Evolutionary conservation across 2,888 invertebrate genomes (phyloP), one percentile per base, ranked within the genome.

Genomic region (Carterocephalus palaemon): DNA sequence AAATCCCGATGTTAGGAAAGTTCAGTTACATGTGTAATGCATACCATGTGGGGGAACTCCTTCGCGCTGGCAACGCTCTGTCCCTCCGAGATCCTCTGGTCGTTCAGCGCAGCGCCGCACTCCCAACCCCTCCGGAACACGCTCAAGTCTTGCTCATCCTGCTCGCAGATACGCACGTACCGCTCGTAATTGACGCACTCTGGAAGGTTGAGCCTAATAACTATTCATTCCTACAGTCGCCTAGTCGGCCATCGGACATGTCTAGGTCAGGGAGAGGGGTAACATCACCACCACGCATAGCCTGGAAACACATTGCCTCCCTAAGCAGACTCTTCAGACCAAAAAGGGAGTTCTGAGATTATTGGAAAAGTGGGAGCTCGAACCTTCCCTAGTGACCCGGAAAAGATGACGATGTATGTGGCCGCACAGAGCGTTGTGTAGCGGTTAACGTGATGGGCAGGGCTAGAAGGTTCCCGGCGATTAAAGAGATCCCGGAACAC

Each of bases 31-130:
- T n/a, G n/a, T n/a, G n/a, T n/a, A 13, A 13, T 1, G 5, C 10
- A 1, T 28, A 32, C 32, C 32, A 32, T 19, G 17, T 32, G 32
- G 4, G 32, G 32, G 8, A 32, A 32, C 8, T 32, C 17, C 2
- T 9, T 2, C 16, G 1, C 1, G 1, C 13, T 2, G 6, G 19
- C 19, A n/a, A n/a, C 6, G 19, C 6, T 19, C 19, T 19, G 19
- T n/a, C 19, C 19, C 4, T 12, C 28, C 2, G 19, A 4, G 6
- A 32, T 32, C 5, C 19, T 32, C 1, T 4, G 17, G 4, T 32
- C 9, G 7, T 19, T 19, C 4, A 4, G 4, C 3, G 19, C 4
- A 6, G 6, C 6, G 19, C 6, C 4, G 6, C 19, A 19, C 4
- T 6, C 19, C 3, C 6, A 3, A 19, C 3, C 19, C 6, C 19